Evolutionary conservation across 2,888 invertebrate species (phyloP).

Genomic region (Aricia artaxerxes): DNA sequence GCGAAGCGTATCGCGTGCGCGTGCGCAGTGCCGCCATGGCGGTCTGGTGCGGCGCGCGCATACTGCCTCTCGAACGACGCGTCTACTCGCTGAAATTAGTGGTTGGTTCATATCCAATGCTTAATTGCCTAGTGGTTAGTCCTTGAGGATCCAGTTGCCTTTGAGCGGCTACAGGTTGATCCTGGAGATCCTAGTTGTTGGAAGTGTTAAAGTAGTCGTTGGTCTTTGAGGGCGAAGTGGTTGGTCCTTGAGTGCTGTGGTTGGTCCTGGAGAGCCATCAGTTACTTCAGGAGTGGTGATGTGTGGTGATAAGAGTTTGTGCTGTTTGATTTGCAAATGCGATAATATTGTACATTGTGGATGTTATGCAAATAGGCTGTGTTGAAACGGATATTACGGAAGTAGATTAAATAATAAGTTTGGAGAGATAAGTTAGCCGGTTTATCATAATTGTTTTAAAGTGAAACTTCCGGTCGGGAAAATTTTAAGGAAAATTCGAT

Average conservation of each 20-base stretch:
- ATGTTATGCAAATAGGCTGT: not conserved
- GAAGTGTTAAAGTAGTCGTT: not conserved
- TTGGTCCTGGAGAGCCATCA: not conserved
- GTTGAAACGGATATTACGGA: not conserved
- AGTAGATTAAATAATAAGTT: not conserved
- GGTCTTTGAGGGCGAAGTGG: not conserved
- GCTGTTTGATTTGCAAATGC: not conserved
- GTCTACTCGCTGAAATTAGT: conserved; percentile 74
- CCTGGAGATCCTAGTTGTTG: not conserved
- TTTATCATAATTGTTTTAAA: not conserved
- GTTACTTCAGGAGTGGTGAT: not conserved
- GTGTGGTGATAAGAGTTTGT: not conserved
- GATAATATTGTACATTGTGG: not conserved
- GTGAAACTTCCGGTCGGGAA: no score
- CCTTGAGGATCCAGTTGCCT: no score
- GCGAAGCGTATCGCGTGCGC: conserved; percentile 49
- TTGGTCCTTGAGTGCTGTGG: not conserved
- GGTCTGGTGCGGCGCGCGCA: conserved; percentile 78
- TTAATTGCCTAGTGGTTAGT: not conserved
- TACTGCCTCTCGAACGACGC: conserved; percentile 70
- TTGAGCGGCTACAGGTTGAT: not conserved
- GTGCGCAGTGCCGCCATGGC: conserved; percentile 72
- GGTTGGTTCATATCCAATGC: conserved; percentile 55
- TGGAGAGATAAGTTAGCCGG: not conserved
- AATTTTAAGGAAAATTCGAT: no score